These are phyloP conservation scores for Beroe forskalii DNA, from an alignment of 37 sponge, comb jelly and placozoan species.

Conservation along the genomic window DNA sequence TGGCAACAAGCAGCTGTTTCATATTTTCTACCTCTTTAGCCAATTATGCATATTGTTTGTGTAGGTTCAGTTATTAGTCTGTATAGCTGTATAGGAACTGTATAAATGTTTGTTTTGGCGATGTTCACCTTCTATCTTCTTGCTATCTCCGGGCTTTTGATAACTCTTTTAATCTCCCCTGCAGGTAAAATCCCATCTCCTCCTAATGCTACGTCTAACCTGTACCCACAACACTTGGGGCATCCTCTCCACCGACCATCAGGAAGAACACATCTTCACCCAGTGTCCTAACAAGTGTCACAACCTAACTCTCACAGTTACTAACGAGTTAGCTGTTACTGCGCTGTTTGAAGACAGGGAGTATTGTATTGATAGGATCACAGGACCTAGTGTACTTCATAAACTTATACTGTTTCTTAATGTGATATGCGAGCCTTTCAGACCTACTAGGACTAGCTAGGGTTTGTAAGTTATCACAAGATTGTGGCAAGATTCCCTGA, in stretches of 20 bases:
- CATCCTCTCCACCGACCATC: slow-evolving; percentile 39
- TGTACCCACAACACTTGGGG: slow-evolving; percentile 43
- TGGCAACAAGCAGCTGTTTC: too few relatives aligned
- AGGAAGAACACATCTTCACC: slow-evolving; percentile 24
- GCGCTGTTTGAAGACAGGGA: slow-evolving; percentile 34
- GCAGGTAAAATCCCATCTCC: background rate
- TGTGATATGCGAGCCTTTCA: slow-evolving; percentile 31
- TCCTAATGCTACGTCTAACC: slow-evolving; percentile 13
- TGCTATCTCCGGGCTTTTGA: too few relatives aligned
- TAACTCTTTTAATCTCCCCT: too few relatives aligned
- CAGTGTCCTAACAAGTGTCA: slow-evolving; percentile 44
- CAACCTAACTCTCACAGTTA: slow-evolving; percentile 23
- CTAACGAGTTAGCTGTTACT: background rate
- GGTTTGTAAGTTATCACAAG: background rate
- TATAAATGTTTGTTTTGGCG: too few relatives aligned
- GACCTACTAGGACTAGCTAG: background rate
- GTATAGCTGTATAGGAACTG: too few relatives aligned
- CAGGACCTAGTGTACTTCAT: background rate
- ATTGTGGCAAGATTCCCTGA: too few relatives aligned
- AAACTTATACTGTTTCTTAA: slow-evolving; percentile 18
- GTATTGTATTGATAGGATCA: background rate
- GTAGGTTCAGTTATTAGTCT: too few relatives aligned
- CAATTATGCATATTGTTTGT: too few relatives aligned
- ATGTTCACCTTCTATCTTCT: too few relatives aligned
- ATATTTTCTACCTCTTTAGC: too few relatives aligned